Evolutionary conservation across 1,140 invertebrate genomes (phyloP), one percentile per base, ranked within the genome.

Genomic region (Drosophila pseudoobscura): DNA sequence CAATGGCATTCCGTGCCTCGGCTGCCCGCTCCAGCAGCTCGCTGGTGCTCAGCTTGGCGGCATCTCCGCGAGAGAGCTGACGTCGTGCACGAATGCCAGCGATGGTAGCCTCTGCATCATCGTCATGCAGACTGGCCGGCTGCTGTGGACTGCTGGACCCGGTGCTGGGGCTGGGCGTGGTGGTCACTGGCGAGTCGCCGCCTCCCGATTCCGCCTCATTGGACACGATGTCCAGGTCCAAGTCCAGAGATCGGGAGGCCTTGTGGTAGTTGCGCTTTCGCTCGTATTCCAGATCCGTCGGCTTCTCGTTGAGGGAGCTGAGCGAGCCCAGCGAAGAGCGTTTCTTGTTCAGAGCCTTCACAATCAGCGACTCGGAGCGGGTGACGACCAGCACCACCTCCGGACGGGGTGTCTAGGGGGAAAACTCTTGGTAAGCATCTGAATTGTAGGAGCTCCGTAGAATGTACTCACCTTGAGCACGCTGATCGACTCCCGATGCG

Each of bases 401-500:
- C 5, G 95, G 93, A 53, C 94, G 92, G 20, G 95, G 94, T 50
- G 95, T 94, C 93, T 94, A 72, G n/a, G 7, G 2, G 11, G 56
- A 29, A 56, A 9, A 24, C 6, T 2, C 31, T 29, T 2, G 26
- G 0, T 31, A 54, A 56, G 15, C 22, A 15, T 31, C 15, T 58
- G 35, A 69, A 50, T 69, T 41, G 39, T 9, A 2, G 6, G 13
- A 9, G 3, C 11, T 39, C 9, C 35, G 39, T 8, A 2, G 3
- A 17, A 13, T 13, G 39, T 9, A 66, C 62, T 50, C 92, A 96
- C 95, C 94, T 98, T 98, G 1, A 98, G 93, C 64, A 98, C 95
- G 70, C 95, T 94, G 54, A 97, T 94, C 61, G 97, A 97, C 90
- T 98, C 95, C 13, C 95, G 93, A 90, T 98, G 97, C 26, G 96